Evolutionary conservation across 2,888 invertebrate genomes (phyloP), one percentile per base, ranked within the genome.

Genomic region (Morinoia aosen): DNA sequence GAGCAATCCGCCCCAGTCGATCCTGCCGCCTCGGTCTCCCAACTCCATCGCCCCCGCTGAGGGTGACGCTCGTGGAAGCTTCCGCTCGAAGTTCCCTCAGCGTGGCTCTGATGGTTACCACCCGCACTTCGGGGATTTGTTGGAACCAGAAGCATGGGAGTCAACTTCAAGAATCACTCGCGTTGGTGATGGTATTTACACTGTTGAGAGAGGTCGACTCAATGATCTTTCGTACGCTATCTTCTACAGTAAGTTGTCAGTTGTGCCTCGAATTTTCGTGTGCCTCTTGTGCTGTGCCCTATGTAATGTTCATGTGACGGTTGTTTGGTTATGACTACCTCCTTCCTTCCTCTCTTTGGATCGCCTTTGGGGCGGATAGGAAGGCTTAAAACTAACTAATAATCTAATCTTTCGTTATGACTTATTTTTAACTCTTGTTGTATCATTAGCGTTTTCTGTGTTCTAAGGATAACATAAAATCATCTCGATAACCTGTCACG

Each of bases 191-290:
- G 93, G 93, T 5, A 57, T 93, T 57, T 93, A 93, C 57, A 57
- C 93, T 5, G 33, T 93, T 57, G 93, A 93, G 10, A 56, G 93
- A 33, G 93, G 93, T 1, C 11, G 93, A 93, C 56, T 93, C 25
- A 7, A 93, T 57, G 93, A 93, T 33, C 33, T 14, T 33, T 93
- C 93, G 5, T 93, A 93, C 57, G 57, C 33, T 48, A 93, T 93
- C 33, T 93, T 57, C 33, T 93, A 57, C 58, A 93, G 93, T 93
- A 93, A 93, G 93, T 93, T 39, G 93, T 93, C 58, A 93, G 93
- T 93, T 39, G 14, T 90, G 19, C 10, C 14, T 39, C 4, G 48
- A 16, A 90, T 2, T 90, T 39, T 40, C 90, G 3, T 90, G 48
- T 39, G 40, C 39, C 39, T 90, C 0, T 39, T 90, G 19, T 40